Evolutionary conservation across 2,113 vertebrate genomes (phyloP), one percentile per base, ranked within the genome.

Genomic region (Tetrao urogallus): DNA sequence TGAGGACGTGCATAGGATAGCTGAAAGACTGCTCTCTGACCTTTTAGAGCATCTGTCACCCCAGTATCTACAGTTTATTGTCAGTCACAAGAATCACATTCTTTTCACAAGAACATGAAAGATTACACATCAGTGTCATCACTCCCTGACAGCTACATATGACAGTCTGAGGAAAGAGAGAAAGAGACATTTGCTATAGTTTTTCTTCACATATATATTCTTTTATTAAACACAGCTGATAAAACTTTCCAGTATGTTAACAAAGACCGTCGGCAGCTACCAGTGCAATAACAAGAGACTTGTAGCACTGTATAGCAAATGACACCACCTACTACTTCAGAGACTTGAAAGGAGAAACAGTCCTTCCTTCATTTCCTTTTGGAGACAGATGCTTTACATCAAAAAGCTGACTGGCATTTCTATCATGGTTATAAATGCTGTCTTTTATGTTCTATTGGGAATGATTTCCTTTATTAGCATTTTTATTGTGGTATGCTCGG

Each of bases 371-470:
- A 95, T 95, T 97, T 97, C 96, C 96, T 95, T 94, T 91, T 91
- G 65, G 77, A 96, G 90, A 95, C 96, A 97, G 93, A 97, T 93
- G 93, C 94, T 98, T 97, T 97, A 92, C 80, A 96, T 98, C 97
- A 97, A 94, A 96, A 87, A 95, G 54, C 89, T 97, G 95, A 97
- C 84, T 95, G 92, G 91, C 64, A 92, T 70, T 92, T 97, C 95
- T 79, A 83, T 86, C 18, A 2, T 92, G 81, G 88, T 94, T 92
- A 93, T 67, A 92, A 94, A 93, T 96, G 82, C 92, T 67, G 30
- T 89, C 90, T 96, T 95, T 95, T 82, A 94, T 77, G 88, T 77
- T 90, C 88, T 90, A 82, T 34, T 82, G 88, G 88, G 75, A 97
- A 94, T 94, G 93, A 86, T 70, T 87, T 45, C 45, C 75, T 90